Conservation (phyloP, 2,113 vertebrate genomes). For the Mungos mungo region DNA sequence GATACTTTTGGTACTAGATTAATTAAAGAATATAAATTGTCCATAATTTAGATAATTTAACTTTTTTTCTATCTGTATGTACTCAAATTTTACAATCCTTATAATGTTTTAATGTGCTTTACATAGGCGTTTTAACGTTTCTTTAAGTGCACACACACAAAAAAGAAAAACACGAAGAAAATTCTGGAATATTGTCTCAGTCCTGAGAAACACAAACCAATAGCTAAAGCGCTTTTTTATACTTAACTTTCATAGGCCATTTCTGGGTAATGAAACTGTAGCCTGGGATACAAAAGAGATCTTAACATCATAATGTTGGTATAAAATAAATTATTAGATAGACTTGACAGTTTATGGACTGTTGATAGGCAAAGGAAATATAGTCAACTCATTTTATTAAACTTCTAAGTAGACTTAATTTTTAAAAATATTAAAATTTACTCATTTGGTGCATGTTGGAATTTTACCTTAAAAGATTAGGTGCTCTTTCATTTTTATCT, state of each 20-base stretch:
- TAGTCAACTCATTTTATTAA: neutral
- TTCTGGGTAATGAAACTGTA: neutral
- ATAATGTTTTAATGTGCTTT: neutral
- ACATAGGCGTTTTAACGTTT: neutral
- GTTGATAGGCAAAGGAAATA: neutral
- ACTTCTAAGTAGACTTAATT: neutral
- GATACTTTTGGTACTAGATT: neutral
- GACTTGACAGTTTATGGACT: conserved; percentile 12
- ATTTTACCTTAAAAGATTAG: neutral
- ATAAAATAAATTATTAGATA: conserved; percentile 41
- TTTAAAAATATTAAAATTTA: neutral
- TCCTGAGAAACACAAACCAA: neutral
- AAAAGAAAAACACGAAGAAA: neutral
- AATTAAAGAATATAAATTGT: neutral
- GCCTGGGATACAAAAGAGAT: conserved; percentile 28
- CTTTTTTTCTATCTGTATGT: neutral
- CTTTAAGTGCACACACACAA: neutral
- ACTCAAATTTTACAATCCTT: neutral
- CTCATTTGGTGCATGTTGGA: neutral
- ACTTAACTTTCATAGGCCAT: neutral
- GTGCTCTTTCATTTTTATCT: neutral
- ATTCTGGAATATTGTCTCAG: neutral
- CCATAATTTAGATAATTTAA: neutral
- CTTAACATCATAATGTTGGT: conserved; percentile 36
- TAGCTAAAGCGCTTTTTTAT: neutral